These are phyloP conservation scores for Drosophila grimshawi DNA, from an alignment of 1,140 invertebrate genomes.

Conservation along the genomic window DNA sequence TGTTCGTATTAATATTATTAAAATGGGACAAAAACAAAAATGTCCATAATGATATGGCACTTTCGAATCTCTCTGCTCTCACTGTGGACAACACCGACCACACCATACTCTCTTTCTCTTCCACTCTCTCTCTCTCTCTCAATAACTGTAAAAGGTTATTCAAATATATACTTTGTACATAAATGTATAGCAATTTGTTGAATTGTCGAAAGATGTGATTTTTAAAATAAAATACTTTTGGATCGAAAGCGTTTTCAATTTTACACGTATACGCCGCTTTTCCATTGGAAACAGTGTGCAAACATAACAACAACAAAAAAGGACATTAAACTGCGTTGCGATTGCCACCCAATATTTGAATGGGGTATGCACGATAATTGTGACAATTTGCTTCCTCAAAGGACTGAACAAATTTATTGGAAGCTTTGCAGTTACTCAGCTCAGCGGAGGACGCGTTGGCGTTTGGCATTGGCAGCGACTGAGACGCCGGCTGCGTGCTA, in stretches of 20 bases:
- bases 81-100: background rate
- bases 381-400: conserved; percentile 15
- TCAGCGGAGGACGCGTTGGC: conserved; percentile 3
- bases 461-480: conserved; percentile 13
- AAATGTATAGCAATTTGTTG: no score
- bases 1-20: conserved; percentile 31
- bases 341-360: conserved; percentile 14
- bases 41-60: conserved; percentile 53
- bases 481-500: conserved; percentile 47
- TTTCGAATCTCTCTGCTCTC: conserved; percentile 7
- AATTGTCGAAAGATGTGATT: no score
- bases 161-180: no score
- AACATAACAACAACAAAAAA: conserved; percentile 40
- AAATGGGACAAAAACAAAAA: conserved; percentile 34
- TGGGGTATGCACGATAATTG: background rate
- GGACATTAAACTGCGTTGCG: conserved; percentile 43
- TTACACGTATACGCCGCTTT: no score
- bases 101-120: background rate
- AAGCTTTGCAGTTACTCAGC: background rate
- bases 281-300: background rate
- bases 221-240: background rate
- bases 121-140: no score
- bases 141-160: background rate
- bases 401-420: conserved; percentile 25
- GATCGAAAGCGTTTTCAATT: conserved; percentile 11